A percentile compares a stretch with the other conserved stretches of the same genome.
Evolutionary conservation across 2,797 vertebrate species (phyloP).

Genomic region (Trichosurus vulpecula): DNA sequence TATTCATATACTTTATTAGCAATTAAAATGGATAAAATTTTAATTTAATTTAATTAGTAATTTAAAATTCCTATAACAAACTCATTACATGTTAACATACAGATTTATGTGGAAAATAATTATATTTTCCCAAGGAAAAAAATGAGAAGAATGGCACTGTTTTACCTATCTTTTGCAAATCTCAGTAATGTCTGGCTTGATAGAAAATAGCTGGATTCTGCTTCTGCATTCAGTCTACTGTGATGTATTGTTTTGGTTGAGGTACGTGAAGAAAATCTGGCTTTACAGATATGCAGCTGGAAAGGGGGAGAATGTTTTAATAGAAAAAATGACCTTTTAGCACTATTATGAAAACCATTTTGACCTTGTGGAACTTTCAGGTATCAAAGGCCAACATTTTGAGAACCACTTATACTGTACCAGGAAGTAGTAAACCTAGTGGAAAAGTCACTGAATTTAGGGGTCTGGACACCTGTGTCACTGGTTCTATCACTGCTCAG

Average conservation of each 20-base stretch:
- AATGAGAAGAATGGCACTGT: neutral
- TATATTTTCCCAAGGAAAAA: neutral
- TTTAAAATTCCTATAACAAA: neutral
- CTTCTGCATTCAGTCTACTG: neutral
- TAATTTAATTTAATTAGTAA: neutral
- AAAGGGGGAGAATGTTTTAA: neutral
- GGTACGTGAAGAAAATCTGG: neutral
- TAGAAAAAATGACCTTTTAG: neutral
- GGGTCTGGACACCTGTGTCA: neutral
- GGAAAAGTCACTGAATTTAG: neutral
- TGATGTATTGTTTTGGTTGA: neutral
- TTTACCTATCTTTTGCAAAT: neutral
- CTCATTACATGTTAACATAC: neutral
- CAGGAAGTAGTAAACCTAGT: neutral
- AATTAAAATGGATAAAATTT: neutral
- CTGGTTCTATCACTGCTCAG: neutral
- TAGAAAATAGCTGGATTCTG: neutral
- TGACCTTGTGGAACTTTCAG: neutral
- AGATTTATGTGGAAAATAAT: neutral
- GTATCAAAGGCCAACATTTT: neutral
- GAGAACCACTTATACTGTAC: neutral
- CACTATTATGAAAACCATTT: neutral
- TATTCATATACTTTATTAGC: neutral
- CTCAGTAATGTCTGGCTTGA: neutral
- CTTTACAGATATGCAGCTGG: neutral